phyloP scores from a whole-genome alignment of 53 echinoderm and acorn worm genomes.

The Patiria pectinifera region DNA sequence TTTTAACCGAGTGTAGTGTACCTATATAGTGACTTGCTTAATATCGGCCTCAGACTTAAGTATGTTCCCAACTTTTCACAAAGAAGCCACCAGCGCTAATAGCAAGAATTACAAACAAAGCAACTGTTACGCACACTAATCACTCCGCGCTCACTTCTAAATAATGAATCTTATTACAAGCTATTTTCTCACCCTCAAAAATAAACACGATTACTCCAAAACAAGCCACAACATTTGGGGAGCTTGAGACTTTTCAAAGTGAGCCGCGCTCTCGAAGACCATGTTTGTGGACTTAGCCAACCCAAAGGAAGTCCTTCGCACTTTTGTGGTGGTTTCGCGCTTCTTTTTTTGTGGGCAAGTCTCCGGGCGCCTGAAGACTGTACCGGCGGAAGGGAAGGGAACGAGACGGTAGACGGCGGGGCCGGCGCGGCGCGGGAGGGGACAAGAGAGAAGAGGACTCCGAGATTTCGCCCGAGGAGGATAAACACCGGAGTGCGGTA shows the following conservation, averaged over 20 bases:
- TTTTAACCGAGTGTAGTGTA: no score
- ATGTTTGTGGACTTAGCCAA: background rate
- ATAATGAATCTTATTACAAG: conserved; percentile 42
- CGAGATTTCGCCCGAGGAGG: background rate
- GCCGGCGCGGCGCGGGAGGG: background rate
- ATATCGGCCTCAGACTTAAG: no score
- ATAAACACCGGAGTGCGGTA: conserved; percentile 29
- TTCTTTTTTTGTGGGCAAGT: conserved; percentile 36
- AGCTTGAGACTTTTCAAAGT: background rate
- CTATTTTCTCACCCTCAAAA: conserved; percentile 38
- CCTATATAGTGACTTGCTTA: no score
- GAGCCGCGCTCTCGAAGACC: background rate
- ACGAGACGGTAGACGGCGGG: background rate
- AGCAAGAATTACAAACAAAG: background rate
- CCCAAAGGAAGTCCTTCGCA: background rate
- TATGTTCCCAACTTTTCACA: no score
- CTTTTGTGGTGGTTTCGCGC: background rate
- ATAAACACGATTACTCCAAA: conserved; percentile 11
- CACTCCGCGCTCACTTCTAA: conserved; percentile 13
- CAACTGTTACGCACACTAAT: background rate
- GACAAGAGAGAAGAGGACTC: background rate
- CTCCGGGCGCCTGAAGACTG: conserved; percentile 5
- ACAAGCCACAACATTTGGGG: background rate
- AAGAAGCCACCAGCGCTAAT: no score
- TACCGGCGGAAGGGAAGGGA: background rate